Conservation (phyloP, 2,888 invertebrate genomes). For the Lathronympha strigana region DNA sequence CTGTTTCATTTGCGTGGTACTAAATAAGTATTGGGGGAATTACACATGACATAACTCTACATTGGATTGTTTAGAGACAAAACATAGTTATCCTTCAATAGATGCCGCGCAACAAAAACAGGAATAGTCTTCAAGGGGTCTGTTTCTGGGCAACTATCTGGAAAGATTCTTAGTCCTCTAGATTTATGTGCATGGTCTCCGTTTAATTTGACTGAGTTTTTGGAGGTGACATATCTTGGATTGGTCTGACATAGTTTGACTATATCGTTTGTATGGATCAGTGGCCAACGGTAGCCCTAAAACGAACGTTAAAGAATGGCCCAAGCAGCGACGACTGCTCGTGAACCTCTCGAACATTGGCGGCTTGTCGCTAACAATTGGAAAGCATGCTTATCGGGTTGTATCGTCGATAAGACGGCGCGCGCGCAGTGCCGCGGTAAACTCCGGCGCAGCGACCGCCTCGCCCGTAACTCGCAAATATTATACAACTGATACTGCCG, state of each 20-base stretch:
- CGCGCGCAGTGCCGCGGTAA: conserved; percentile 69
- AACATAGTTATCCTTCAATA: too few species aligned
- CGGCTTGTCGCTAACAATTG: conserved; percentile 52
- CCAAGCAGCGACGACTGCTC: too few species aligned
- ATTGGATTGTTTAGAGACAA: too few species aligned
- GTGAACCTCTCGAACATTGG: conserved; percentile 10
- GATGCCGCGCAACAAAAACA: too few species aligned
- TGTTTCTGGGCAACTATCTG: too few species aligned
- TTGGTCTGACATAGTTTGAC: neutral
- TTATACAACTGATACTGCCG: conserved; percentile 63
- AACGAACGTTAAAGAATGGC: neutral
- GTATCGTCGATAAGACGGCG: conserved; percentile 70
- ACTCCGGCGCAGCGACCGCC: conserved; percentile 64
- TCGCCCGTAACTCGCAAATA: conserved; percentile 40
- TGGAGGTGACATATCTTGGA: neutral
- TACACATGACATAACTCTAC: too few species aligned
- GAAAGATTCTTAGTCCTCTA: too few species aligned
- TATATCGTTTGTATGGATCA: neutral
- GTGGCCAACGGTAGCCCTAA: neutral
- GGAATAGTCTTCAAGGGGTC: too few species aligned
- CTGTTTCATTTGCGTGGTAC: too few species aligned
- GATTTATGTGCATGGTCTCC: too few species aligned
- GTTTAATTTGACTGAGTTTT: too few species aligned
- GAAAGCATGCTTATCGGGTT: conserved; percentile 70
- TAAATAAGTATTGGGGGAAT: too few species aligned